Base-by-base conservation (phyloP, 1,140 invertebrate genomes). In the Marisa cornuarietis region DNA sequence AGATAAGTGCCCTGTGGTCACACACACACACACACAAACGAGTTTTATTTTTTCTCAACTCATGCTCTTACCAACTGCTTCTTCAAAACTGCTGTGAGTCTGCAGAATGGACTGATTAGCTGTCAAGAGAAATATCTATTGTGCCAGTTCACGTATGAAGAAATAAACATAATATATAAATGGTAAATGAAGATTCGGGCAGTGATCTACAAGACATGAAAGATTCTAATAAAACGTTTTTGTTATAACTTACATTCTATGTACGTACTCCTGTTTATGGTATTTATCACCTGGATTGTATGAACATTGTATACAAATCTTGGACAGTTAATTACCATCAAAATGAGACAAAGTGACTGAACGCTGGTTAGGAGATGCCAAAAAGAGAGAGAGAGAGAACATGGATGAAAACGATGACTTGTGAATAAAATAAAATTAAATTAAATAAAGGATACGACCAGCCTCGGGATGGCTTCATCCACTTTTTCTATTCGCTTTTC, bases 361-460 rank as follows among this genome's bases (percentile, higher is more conserved):
- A 42, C 42, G 1, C n/a, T 13, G 16, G 0, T 16, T 3, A 49
- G n/a, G 1, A 16, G 49, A 42, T 5, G 16, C 52, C 2, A 69
- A 3, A 69, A 24, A 26, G 11, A 69, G 14, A 69, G 16, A 0
- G 14, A 4, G 1, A 4, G n/a, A 16, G 4, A 26, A 69, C 42
- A 16, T 26, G 16, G 68, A 31, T 31, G 52, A 18, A 2, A n/a
- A n/a, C n/a, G n/a, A n/a, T n/a, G n/a, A n/a, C n/a, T n/a, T n/a
- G n/a, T n/a, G n/a, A n/a, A n/a, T n/a, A n/a, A n/a, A n/a, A n/a
- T n/a, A n/a, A n/a, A n/a, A n/a, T n/a, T 11, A 51, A 20, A 42
- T 18, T 49, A 18, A 18, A 20, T 51, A 13, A 81, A 83, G 85
- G 85, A 86, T 86, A 86, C 85, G 80, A 86, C 76, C 52, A 86